Evolutionary conservation across 2,113 vertebrate species (phyloP).

Genomic region (Hemiscyllium ocellatum): DNA sequence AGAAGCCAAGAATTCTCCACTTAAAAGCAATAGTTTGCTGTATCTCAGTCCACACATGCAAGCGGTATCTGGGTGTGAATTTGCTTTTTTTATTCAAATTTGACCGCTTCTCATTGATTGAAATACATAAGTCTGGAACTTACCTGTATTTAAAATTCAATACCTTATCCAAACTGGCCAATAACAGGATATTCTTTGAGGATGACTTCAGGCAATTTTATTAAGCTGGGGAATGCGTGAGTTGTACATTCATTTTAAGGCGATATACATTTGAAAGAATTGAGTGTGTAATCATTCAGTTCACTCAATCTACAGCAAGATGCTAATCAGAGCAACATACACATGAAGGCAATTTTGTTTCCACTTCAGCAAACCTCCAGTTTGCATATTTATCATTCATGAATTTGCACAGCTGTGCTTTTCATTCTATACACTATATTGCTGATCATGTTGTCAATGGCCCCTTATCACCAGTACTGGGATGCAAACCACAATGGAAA

Average conservation of each 20-base stretch:
- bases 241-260: background rate
- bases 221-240: background rate
- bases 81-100: background rate
- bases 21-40: background rate
- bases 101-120: background rate
- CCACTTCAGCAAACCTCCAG: no score
- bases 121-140: background rate
- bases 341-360: background rate
- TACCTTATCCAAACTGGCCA: background rate
- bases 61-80: background rate
- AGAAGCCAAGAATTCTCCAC: background rate
- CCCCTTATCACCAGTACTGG: no score
- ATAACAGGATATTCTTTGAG: background rate
- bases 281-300: background rate
- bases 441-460: no score
- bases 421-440: no score
- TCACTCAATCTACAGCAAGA: background rate
- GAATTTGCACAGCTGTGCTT: no score
- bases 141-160: background rate
- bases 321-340: background rate
- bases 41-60: background rate
- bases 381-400: no score
- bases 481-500: no score
- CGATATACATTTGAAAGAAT: background rate
- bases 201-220: background rate